These are phyloP conservation scores for Neolamprologus ventralis DNA, from an alignment of 2,113 vertebrate species.

Conservation along the genomic window DNA sequence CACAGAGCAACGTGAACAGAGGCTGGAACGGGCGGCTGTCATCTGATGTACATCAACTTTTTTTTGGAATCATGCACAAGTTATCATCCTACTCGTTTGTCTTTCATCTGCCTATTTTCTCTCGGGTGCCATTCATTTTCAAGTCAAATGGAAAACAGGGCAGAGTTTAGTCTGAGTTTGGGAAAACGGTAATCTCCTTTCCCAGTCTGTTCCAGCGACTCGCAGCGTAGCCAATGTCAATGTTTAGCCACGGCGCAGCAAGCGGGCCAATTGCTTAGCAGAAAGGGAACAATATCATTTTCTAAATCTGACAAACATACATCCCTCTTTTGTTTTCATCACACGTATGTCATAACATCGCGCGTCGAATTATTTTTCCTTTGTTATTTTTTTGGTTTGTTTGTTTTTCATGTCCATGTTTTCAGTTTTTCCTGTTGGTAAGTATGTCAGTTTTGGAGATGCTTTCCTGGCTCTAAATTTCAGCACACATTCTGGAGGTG, in stretches of 20 bases:
- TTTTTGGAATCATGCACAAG: background rate
- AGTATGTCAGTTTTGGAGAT: background rate
- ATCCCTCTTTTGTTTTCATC: background rate
- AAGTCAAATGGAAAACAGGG: background rate
- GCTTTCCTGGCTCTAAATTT: background rate
- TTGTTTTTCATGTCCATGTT: background rate
- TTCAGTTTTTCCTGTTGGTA: background rate
- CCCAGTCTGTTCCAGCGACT: background rate
- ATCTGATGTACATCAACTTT: background rate
- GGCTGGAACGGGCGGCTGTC: constrained; percentile 2
- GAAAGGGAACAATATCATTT: background rate
- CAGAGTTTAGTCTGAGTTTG: constrained; percentile 28
- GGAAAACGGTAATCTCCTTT: constrained; percentile 9
- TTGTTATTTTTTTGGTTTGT: background rate
- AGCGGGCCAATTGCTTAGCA: background rate
- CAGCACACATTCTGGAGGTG: background rate
- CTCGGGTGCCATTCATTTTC: background rate
- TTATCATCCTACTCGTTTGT: background rate
- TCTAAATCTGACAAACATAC: background rate
- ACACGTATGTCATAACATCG: background rate
- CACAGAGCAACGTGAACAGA: background rate
- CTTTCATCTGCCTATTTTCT: background rate
- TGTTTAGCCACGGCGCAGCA: background rate
- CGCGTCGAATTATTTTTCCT: background rate
- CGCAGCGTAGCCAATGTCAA: constrained; percentile 12